Evolutionary conservation across 2,113 vertebrate genomes (phyloP).

Genomic region (Crotalus horridus): DNA sequence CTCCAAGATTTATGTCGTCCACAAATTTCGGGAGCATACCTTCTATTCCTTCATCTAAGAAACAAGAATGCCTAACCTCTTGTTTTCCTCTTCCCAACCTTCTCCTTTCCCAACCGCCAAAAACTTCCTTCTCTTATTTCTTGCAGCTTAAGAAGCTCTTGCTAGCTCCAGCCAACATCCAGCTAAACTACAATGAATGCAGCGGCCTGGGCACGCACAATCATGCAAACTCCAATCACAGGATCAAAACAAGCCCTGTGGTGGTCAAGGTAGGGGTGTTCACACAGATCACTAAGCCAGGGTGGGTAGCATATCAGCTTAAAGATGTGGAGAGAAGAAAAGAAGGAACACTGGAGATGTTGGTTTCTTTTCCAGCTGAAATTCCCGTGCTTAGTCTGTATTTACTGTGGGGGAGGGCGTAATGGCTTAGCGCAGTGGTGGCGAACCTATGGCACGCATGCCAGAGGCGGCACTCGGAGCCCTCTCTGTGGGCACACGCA

Average conservation of each 20-base stretch:
- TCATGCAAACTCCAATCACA: slow-evolving; percentile 93
- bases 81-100: slow-evolving; percentile 33
- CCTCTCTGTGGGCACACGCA: too few relatives aligned
- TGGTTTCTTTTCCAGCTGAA: too few relatives aligned
- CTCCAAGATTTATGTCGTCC: too few relatives aligned
- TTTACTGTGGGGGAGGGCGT: too few relatives aligned
- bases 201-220: slow-evolving; percentile 93
- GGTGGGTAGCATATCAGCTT: not conserved
- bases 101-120: slow-evolving; percentile 11
- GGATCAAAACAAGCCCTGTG: slow-evolving; percentile 93
- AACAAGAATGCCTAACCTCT: slow-evolving; percentile 49
- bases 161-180: slow-evolving; percentile 96
- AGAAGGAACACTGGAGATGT: too few relatives aligned
- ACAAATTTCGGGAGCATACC: too few relatives aligned
- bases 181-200: slow-evolving; percentile 99
- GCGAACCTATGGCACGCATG: too few relatives aligned
- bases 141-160: slow-evolving; percentile 98
- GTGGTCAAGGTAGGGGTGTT: slow-evolving; percentile 87
- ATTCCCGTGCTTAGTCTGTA: too few relatives aligned
- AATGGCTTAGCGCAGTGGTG: too few relatives aligned
- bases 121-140: slow-evolving; percentile 53
- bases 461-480: too few relatives aligned
- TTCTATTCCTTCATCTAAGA: not conserved
- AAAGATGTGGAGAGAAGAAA: not conserved
- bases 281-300: not conserved